Evolutionary conservation across 2,888 invertebrate genomes (phyloP).

Genomic region (Pollenia angustigena): DNA sequence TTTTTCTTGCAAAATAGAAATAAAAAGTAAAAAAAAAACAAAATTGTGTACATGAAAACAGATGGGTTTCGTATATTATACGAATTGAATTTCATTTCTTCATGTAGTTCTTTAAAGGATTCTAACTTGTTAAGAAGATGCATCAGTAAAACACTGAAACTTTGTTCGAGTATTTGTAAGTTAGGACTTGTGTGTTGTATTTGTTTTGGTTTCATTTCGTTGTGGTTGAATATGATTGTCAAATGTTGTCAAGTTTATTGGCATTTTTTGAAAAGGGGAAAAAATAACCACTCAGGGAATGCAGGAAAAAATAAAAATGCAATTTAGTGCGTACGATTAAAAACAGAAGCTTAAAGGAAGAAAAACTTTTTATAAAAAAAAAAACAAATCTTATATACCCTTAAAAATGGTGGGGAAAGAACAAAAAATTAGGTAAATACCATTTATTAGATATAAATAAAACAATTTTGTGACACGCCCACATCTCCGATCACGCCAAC

Average conservation of each 20-base stretch:
- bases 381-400: too few species aligned
- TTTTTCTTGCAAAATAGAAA: constrained; percentile 5
- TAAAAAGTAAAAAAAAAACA: background rate
- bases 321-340: constrained; percentile 44
- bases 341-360: constrained; percentile 32
- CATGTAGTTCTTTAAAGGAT: constrained; percentile 20
- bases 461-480: too few species aligned
- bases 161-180: background rate
- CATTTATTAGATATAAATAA: too few species aligned
- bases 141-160: background rate
- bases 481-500: too few species aligned
- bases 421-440: too few species aligned
- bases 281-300: constrained; percentile 36
- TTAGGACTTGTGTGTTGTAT: constrained; percentile 13
- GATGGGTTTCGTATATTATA: constrained; percentile 46
- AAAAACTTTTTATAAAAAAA: background rate
- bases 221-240: constrained; percentile 65
- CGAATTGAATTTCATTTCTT: constrained; percentile 25
- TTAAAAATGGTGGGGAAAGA: too few species aligned
- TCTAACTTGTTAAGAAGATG: constrained; percentile 7
- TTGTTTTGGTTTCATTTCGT: background rate
- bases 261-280: constrained; percentile 63
- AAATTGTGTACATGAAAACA: constrained; percentile 31
- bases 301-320: constrained; percentile 44
- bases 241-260: constrained; percentile 75